phyloP scores from a whole-genome alignment of 2,888 invertebrate genomes.

The Leucoptera coffeella region DNA sequence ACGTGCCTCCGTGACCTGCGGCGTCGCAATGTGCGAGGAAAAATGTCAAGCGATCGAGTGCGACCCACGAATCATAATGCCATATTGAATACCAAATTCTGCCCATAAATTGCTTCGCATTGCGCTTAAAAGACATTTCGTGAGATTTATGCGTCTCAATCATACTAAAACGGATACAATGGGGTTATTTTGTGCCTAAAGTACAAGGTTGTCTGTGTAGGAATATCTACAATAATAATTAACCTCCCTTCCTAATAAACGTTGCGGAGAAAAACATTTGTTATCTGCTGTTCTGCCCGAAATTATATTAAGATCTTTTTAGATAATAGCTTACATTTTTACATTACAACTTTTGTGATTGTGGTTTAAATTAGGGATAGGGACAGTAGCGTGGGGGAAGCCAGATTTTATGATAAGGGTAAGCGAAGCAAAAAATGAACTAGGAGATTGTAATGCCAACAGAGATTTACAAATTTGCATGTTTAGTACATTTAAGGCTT shows the following conservation, averaged over 20 bases:
- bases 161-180: no score
- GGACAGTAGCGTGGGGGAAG: no score
- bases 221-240: no score
- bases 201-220: no score
- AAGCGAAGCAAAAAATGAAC: slow-evolving; percentile 30
- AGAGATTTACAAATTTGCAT: no score
- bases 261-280: slow-evolving; percentile 35
- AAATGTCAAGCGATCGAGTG: slow-evolving; percentile 15
- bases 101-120: slow-evolving; percentile 12
- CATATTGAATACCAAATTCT: slow-evolving; percentile 17
- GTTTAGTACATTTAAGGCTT: no score
- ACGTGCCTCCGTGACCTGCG: slow-evolving; percentile 8
- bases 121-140: no score
- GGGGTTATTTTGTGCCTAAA: no score
- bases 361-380: no score
- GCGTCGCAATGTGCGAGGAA: slow-evolving; percentile 7
- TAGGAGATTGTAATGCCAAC: no score
- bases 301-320: slow-evolving; percentile 45
- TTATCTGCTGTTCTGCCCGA: slow-evolving; percentile 41
- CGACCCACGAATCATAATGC: slow-evolving; percentile 8
- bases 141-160: no score
- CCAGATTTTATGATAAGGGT: slow-evolving; percentile 29
- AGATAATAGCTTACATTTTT: slow-evolving; percentile 32
- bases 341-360: slow-evolving; percentile 13
- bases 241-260: slow-evolving; percentile 35